These are phyloP conservation scores for Acyrthosiphon pisum DNA, from an alignment of 1,140 invertebrate species.

Conservation along the genomic window DNA sequence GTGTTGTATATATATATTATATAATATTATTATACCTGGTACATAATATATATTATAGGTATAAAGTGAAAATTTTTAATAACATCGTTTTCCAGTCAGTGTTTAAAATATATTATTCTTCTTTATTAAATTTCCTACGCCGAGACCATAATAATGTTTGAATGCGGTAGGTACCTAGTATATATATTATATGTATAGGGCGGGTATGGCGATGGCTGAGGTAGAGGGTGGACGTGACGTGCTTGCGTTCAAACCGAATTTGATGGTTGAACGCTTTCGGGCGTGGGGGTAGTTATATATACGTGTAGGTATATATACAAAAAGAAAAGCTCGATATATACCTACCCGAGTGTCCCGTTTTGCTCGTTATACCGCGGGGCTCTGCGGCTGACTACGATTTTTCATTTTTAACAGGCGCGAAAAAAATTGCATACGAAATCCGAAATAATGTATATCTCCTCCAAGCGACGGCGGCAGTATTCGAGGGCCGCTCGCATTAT, in stretches of 20 bases:
- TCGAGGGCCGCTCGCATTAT: slow-evolving; percentile 25
- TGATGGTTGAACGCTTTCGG: slow-evolving; percentile 50
- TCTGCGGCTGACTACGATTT: slow-evolving; percentile 28
- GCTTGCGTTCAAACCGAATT: slow-evolving; percentile 35
- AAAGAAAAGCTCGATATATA: slow-evolving; percentile 13
- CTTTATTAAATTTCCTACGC: slow-evolving; percentile 45
- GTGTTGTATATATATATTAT: neutral
- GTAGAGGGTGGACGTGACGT: neutral
- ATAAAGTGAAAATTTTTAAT: slow-evolving; percentile 23
- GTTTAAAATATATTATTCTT: slow-evolving; percentile 46
- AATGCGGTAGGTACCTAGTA: neutral
- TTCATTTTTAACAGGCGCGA: slow-evolving; percentile 56
- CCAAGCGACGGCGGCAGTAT: neutral
- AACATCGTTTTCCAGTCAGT: slow-evolving; percentile 50
- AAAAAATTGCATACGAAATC: slow-evolving; percentile 49
- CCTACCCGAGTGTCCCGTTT: slow-evolving; percentile 6
- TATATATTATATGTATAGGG: neutral
- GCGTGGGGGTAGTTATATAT: slow-evolving; percentile 8
- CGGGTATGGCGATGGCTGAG: neutral
- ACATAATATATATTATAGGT: neutral
- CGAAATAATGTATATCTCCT: slow-evolving; percentile 24
- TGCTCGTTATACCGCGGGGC: neutral
- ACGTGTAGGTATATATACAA: neutral
- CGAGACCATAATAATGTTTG: slow-evolving; percentile 26
- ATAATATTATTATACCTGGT: neutral